Base-by-base conservation (phyloP, 2,113 vertebrate genomes). In the Maccullochella peelii region DNA sequence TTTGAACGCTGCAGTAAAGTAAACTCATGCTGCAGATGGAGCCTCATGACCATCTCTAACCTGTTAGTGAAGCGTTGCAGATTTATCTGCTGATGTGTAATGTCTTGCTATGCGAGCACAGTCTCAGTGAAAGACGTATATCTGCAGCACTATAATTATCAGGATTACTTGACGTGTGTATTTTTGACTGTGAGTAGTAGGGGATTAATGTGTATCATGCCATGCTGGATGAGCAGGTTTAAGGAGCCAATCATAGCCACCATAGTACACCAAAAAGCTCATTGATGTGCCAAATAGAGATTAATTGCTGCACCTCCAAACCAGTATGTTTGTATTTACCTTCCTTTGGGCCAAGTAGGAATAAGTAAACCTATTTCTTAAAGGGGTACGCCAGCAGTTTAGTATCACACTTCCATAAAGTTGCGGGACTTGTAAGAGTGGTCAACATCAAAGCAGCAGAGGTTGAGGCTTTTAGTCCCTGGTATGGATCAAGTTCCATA, bases 11-110 rank as follows among this genome's bases (percentile, higher is more conserved):
- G 59, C 33, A 8, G 61, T 68, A 47, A 80, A 84, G 83, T 62
- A 65, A 81, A 73, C 40, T 71, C 40, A 8, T 33, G 8, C n/a
- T 67, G 76, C 61, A 63, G 49, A 81, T 52, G 77, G 73, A 71
- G 27, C 70, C 47, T 62, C 38, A 42, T 68, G 40, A 79, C 74
- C 27, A 16, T 25, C 30, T 44, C 67, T n/a, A 73, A 74, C 36
- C 20, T 55, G 44, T 62, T 20, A 33, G 58, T 18, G 71, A 63
- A 30, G 57, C 54, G 49, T 21, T 50, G 25, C 1, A 23, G 20
- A 68, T 73, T 83, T n/a, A 58, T n/a, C 61, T 49, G 6, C 54
- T 79, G 30, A 63, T 69, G 63, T 54, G 62, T 27, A 47, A 54
- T 27, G 77, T 66, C 62, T 55, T 67, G 20, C 11, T n/a, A 21